Conservation (phyloP, 2,113 vertebrate species). For the Thalassoma bifasciatum region DNA sequence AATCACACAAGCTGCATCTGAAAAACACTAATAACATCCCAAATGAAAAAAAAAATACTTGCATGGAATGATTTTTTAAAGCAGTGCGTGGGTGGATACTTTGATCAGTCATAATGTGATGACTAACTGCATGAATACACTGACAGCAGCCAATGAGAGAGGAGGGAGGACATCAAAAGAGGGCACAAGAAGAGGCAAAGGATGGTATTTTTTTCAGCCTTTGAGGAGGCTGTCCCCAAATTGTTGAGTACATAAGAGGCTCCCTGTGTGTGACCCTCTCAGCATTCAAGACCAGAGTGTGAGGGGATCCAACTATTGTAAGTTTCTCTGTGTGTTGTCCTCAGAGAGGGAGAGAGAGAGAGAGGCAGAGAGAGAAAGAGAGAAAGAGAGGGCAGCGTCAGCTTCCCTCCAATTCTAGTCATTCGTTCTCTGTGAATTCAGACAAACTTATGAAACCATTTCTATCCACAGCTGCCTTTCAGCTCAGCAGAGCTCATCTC, state of each 20-base stretch:
- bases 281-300: conserved; percentile 80
- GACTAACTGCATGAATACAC: conserved; percentile 34
- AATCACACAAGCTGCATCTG: neutral
- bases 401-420: conserved; percentile 37
- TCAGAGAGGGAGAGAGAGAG: conserved; percentile 58
- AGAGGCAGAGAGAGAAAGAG: conserved; percentile 38
- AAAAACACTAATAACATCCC: neutral
- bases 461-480: conserved; percentile 66
- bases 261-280: conserved; percentile 81
- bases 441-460: conserved; percentile 69
- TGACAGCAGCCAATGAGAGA: conserved; percentile 18
- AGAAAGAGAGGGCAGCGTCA: conserved; percentile 32
- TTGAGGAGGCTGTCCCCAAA: conserved; percentile 79
- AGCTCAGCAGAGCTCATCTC: conserved; percentile 61
- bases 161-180: conserved; percentile 60
- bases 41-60: neutral
- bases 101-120: conserved; percentile 9
- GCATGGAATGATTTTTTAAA: neutral
- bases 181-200: conserved; percentile 58
- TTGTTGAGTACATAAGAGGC: conserved; percentile 82
- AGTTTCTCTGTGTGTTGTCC: conserved; percentile 72
- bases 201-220: conserved; percentile 51
- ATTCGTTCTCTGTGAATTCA: conserved; percentile 56
- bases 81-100: neutral
- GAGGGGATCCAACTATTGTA: conserved; percentile 77